Evolutionary conservation across 2,113 vertebrate genomes (phyloP).

Genomic region (Pygoscelis adeliae): DNA sequence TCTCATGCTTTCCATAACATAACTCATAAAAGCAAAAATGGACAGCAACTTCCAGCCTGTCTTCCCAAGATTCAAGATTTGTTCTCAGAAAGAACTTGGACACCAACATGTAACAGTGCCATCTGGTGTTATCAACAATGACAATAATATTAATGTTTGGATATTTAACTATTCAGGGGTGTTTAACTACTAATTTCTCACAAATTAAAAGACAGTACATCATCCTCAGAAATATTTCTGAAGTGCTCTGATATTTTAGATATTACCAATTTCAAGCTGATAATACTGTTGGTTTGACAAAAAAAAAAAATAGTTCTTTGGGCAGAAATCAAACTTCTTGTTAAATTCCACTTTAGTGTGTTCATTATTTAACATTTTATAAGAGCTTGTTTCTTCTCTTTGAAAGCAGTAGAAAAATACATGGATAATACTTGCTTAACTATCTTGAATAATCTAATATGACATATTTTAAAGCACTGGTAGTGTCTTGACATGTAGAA

Average conservation of each 20-base stretch:
- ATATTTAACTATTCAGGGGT: neutral
- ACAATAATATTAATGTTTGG: neutral
- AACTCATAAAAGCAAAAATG: neutral
- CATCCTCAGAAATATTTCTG: neutral
- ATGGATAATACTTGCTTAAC: neutral
- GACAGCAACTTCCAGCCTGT: neutral
- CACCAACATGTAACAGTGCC: neutral
- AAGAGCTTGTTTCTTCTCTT: neutral
- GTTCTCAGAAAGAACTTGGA: neutral
- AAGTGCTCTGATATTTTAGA: neutral
- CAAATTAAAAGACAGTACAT: neutral
- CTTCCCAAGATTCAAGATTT: neutral
- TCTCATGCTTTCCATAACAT: neutral
- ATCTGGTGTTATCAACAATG: neutral
- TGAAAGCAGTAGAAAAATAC: neutral
- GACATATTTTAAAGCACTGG: neutral
- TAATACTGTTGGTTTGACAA: neutral
- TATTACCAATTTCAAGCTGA: neutral
- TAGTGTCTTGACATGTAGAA: neutral
- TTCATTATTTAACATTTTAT: neutral
- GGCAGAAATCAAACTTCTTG: neutral
- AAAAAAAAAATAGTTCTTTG: neutral
- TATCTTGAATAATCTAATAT: neutral
- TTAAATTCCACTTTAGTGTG: neutral
- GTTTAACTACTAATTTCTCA: neutral